Conservation (phyloP, 2,888 invertebrate species). For the Entomobrya proxima region DNA sequence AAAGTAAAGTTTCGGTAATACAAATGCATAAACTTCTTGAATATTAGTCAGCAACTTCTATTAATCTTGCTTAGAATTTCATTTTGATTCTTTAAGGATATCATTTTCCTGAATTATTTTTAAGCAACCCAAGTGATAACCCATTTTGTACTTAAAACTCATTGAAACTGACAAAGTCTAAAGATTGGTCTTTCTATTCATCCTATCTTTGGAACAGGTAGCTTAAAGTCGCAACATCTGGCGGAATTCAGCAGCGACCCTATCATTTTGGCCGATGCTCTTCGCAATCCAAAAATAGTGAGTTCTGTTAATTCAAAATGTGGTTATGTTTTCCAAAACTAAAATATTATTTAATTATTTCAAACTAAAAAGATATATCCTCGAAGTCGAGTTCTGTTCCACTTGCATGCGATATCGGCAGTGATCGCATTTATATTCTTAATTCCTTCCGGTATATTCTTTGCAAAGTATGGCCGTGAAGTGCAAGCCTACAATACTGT, state of each 20-base stretch:
- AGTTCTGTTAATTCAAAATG: neutral
- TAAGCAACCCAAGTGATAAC: too few species aligned
- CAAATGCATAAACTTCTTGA: too few species aligned
- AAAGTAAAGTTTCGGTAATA: too few species aligned
- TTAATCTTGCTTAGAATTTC: too few species aligned
- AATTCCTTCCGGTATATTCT: conserved; percentile 10
- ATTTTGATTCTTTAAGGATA: too few species aligned
- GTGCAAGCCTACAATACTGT: neutral
- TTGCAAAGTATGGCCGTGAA: conserved; percentile 43
- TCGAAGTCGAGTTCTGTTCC: neutral
- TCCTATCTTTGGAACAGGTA: neutral
- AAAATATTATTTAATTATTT: neutral
- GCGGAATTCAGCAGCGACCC: neutral
- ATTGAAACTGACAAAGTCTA: too few species aligned
- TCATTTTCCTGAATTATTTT: too few species aligned
- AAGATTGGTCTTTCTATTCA: neutral
- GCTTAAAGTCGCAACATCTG: neutral
- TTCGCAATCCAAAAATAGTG: conserved; percentile 27
- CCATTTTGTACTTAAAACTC: too few species aligned
- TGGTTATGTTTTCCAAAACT: neutral
- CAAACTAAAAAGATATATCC: conserved; percentile 22
- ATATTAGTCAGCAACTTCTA: too few species aligned
- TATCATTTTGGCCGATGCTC: conserved; percentile 9
- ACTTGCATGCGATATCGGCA: conserved; percentile 16
- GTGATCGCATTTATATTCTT: conserved; percentile 12